phyloP scores from a whole-genome alignment of 2,888 invertebrate species.

The Prionchulus punctatus region DNA sequence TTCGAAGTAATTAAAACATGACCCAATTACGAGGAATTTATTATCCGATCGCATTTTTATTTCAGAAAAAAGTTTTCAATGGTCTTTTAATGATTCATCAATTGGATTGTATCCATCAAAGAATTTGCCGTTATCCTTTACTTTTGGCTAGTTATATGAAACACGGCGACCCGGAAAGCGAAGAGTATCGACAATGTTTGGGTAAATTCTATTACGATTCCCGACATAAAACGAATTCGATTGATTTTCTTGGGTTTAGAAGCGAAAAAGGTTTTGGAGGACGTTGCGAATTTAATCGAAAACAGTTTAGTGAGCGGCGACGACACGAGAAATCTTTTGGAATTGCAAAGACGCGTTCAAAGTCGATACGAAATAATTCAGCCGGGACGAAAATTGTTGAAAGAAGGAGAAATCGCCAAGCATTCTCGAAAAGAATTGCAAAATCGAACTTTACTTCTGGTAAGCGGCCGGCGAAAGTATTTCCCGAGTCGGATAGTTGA shows the following conservation, averaged over 20 bases:
- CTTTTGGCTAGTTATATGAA: conserved; percentile 11
- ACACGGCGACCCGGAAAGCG: conserved; percentile 3
- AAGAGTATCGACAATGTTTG: conserved; percentile 5
- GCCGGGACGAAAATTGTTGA: conserved; percentile 36
- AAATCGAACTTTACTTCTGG: conserved; percentile 48
- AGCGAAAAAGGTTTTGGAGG: neutral
- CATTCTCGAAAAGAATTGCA: conserved; percentile 48
- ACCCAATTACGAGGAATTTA: neutral
- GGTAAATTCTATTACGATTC: neutral
- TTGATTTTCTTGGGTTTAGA: neutral
- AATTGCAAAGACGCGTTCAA: neutral
- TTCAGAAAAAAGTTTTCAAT: neutral
- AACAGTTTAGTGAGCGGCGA: neutral
- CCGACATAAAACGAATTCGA: too few species aligned
- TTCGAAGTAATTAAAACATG: neutral
- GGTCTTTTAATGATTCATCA: conserved; percentile 1
- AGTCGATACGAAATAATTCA: conserved; percentile 4
- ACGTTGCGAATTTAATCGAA: conserved; percentile 2
- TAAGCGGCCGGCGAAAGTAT: conserved; percentile 36
- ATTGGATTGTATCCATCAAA: conserved; percentile 13
- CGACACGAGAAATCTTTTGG: conserved; percentile 2
- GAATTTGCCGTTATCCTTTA: conserved; percentile 11
- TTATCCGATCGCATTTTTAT: too few species aligned
- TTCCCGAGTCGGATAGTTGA: too few species aligned
- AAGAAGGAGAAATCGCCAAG: conserved; percentile 49